These are phyloP conservation scores for Harmothoe impar DNA, from an alignment of 2,888 invertebrate genomes.

Conservation along the genomic window DNA sequence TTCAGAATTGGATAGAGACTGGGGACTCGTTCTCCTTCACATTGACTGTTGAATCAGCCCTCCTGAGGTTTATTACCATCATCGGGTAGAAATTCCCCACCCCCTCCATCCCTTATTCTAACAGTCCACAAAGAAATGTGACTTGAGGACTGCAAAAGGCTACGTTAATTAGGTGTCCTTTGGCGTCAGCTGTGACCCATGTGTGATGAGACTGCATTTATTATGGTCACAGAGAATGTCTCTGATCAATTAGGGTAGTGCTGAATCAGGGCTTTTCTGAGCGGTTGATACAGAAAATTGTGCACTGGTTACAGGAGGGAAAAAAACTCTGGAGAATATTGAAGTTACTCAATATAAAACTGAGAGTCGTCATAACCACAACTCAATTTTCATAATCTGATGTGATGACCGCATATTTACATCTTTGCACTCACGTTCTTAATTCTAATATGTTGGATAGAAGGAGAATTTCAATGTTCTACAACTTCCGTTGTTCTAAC, in stretches of 20 bases:
- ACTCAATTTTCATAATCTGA: no score
- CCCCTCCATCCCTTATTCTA: background rate
- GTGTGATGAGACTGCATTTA: background rate
- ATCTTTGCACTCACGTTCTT: no score
- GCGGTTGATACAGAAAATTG: background rate
- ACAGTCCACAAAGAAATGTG: background rate
- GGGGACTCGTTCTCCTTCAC: background rate
- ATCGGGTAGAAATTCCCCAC: background rate
- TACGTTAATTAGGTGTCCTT: background rate
- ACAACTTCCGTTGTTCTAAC: no score
- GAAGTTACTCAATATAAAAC: no score
- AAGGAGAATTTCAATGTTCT: no score
- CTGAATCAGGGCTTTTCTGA: background rate
- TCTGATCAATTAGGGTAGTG: background rate
- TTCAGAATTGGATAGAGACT: slow-evolving; percentile 17
- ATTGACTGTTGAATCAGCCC: background rate
- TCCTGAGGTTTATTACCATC: background rate
- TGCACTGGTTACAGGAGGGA: no score
- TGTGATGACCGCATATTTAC: no score
- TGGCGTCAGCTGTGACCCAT: background rate
- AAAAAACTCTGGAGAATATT: no score
- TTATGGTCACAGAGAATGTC: background rate
- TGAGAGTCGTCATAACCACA: no score
- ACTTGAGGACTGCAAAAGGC: background rate
- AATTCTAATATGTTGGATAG: no score